These are phyloP conservation scores for Drosophila heteroneura DNA, from an alignment of 2,888 invertebrate species.

Conservation along the genomic window DNA sequence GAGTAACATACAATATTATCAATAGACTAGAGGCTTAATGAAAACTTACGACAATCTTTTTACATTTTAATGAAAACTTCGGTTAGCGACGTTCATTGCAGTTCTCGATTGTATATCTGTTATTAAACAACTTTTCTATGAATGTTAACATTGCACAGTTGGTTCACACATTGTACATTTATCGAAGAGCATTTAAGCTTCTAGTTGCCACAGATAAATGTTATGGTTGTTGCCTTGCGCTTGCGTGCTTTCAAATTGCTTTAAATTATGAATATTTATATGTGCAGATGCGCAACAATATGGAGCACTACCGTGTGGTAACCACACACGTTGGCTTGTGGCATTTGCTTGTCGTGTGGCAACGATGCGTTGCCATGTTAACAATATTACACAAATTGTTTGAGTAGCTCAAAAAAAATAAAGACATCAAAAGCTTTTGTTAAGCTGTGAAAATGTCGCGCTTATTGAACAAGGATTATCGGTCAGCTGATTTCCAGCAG, in stretches of 20 bases:
- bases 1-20: background rate
- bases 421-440: background rate
- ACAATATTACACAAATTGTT: slow-evolving; percentile 15
- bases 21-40: background rate
- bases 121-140: background rate
- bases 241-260: slow-evolving; percentile 60
- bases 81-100: background rate
- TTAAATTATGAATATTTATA: slow-evolving; percentile 63
- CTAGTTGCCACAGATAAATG: slow-evolving; percentile 12
- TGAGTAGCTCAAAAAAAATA: background rate
- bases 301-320: slow-evolving; percentile 40
- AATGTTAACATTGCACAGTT: background rate
- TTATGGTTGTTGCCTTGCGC: slow-evolving; percentile 34
- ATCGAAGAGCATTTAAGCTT: slow-evolving; percentile 10
- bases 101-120: background rate
- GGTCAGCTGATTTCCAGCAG: slow-evolving; percentile 64
- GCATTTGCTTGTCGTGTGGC: slow-evolving; percentile 54
- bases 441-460: slow-evolving; percentile 44
- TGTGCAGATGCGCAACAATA: slow-evolving; percentile 59
- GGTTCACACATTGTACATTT: background rate
- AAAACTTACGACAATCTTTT: background rate
- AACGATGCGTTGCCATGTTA: slow-evolving; percentile 66
- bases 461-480: slow-evolving; percentile 59
- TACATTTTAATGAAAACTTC: background rate
- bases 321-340: slow-evolving; percentile 23